phyloP scores from a whole-genome alignment of 2,113 vertebrate species.

The Nothoprocta pentlandii region DNA sequence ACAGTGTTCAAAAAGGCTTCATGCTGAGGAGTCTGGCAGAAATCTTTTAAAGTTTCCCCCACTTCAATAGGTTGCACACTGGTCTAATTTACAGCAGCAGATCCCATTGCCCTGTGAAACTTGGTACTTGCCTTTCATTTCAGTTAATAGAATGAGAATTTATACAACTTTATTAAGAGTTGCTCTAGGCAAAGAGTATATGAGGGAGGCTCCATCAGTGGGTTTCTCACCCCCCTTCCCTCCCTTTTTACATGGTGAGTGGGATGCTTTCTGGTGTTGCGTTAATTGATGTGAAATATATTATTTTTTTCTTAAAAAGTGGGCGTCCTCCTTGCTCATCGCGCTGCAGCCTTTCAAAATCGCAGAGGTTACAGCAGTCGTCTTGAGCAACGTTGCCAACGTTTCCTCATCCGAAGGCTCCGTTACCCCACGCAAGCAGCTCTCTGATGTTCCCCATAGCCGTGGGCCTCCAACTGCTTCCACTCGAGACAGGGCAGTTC shows the following conservation, averaged over 20 bases:
- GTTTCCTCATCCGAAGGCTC: conserved; percentile 26
- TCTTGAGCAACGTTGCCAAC: conserved; percentile 5
- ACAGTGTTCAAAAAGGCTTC: neutral
- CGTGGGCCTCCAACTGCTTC: neutral
- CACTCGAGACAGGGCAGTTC: neutral
- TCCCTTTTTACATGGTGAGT: neutral
- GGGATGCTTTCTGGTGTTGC: neutral
- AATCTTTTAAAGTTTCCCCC: conserved; percentile 18
- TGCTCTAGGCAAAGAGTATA: conserved; percentile 46
- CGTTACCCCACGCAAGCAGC: neutral
- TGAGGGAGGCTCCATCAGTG: neutral
- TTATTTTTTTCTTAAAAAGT: neutral
- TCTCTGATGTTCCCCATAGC: neutral
- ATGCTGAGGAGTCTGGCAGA: neutral
- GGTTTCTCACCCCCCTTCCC: neutral
- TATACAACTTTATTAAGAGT: conserved; percentile 43
- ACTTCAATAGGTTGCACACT: neutral
- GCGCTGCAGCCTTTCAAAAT: conserved; percentile 33
- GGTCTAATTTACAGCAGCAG: conserved; percentile 52
- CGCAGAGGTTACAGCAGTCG: neutral
- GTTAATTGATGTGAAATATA: conserved; percentile 8
- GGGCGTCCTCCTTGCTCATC: neutral
- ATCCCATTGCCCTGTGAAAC: conserved; percentile 31
- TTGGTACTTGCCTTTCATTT: conserved; percentile 53
- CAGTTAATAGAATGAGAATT: conserved; percentile 42